Percentiles rank a stretch among this genome's conserved stretches.
These are phyloP conservation scores for Epistrophella euchroma DNA, from an alignment of 2,888 invertebrate genomes.

Conservation along the genomic window DNA sequence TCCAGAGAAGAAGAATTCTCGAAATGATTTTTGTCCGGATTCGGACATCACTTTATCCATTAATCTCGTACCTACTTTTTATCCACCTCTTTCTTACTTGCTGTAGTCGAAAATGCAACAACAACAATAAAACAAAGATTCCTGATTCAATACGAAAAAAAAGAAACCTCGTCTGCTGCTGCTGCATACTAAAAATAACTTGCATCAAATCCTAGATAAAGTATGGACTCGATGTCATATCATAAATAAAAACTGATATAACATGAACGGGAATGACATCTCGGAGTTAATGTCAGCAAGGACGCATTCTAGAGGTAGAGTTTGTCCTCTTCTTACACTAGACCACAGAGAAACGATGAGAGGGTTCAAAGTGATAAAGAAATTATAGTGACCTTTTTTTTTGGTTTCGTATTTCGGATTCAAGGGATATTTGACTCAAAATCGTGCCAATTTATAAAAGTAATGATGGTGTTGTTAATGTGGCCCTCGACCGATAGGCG, in stretches of 20 bases:
- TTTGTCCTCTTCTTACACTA: not conserved
- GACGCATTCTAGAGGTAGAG: not conserved
- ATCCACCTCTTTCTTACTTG: not conserved
- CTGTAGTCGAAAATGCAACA: not conserved
- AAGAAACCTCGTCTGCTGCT: not conserved
- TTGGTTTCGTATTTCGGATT: too few relatives aligned
- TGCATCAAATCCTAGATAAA: slow-evolving; percentile 11
- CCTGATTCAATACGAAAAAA: slow-evolving; percentile 10
- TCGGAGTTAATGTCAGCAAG: slow-evolving; percentile 20
- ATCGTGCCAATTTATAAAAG: too few relatives aligned
- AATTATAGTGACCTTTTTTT: too few relatives aligned
- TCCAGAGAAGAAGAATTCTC: slow-evolving; percentile 9
- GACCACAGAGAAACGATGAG: not conserved
- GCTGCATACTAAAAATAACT: slow-evolving; percentile 7
- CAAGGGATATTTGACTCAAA: too few relatives aligned
- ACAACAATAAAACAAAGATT: slow-evolving; percentile 6
- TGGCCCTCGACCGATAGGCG: too few relatives aligned
- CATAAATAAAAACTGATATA: slow-evolving; percentile 16
- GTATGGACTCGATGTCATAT: slow-evolving; percentile 16
- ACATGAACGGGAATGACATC: slow-evolving; percentile 26
- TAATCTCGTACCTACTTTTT: slow-evolving; percentile 31
- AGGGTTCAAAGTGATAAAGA: not conserved
- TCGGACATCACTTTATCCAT: slow-evolving; percentile 49
- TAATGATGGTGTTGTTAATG: too few relatives aligned
- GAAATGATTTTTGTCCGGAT: slow-evolving; percentile 45